A percentile compares a stretch with the other conserved stretches of the same genome.
phyloP scores from a whole-genome alignment of 2,797 vertebrate species.

The Sebastes hubbsi region DNA sequence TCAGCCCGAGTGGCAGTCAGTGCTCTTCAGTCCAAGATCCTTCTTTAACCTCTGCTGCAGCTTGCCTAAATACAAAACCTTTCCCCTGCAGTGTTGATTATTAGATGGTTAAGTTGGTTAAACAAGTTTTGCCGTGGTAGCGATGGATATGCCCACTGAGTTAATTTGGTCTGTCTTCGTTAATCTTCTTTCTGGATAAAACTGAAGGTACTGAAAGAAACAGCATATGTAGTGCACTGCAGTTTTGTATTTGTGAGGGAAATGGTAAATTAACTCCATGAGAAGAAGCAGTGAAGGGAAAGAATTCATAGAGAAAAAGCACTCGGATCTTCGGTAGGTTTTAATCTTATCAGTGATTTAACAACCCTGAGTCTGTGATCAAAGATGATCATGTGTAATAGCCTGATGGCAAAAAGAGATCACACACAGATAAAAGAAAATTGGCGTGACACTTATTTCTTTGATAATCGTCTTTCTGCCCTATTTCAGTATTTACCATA shows the following conservation, averaged over 20 bases:
- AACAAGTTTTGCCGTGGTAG: not conserved
- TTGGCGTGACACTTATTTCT: constrained; percentile 42
- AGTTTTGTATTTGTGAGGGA: not conserved
- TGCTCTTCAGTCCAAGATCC: not conserved
- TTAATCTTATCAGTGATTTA: constrained; percentile 43
- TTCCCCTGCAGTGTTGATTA: not conserved
- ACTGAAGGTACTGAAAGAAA: not conserved
- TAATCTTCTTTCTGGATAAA: not conserved
- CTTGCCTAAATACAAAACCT: not conserved
- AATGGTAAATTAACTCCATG: not conserved
- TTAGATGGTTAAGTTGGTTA: not conserved
- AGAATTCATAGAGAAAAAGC: not conserved
- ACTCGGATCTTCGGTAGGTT: constrained; percentile 5
- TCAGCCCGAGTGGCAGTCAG: not conserved
- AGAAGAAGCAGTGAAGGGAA: not conserved
- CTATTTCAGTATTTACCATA: constrained; percentile 35
- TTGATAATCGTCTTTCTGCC: constrained; percentile 49
- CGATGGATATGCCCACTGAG: not conserved
- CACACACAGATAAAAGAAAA: constrained; percentile 49
- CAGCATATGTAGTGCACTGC: not conserved
- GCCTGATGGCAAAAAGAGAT: constrained; percentile 45
- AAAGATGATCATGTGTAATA: constrained; percentile 35
- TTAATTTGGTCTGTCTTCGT: not conserved
- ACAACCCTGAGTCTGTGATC: constrained; percentile 38
- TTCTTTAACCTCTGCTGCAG: not conserved